Percentiles rank a stretch among this genome's conserved stretches.
phyloP scores from a whole-genome alignment of 2,113 vertebrate species.

The Microcebus jonahi region DNA sequence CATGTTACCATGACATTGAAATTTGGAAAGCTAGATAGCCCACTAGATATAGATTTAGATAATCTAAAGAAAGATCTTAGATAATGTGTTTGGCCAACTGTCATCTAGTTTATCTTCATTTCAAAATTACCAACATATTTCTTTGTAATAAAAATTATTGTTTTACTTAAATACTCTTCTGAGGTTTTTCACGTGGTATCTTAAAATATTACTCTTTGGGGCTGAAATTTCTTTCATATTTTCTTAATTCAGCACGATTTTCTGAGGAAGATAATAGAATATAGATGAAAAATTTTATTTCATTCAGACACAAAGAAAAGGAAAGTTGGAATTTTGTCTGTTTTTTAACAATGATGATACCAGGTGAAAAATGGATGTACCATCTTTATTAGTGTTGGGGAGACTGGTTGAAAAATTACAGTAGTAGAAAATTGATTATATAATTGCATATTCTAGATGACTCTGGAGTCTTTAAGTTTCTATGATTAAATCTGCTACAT shows the following conservation, averaged over 20 bases:
- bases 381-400: not conserved
- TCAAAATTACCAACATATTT: conserved; percentile 31
- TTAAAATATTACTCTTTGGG: conserved; percentile 8
- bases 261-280: not conserved
- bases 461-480: not conserved
- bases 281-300: not conserved
- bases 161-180: conserved; percentile 18
- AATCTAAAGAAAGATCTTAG: conserved; percentile 24
- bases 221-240: not conserved
- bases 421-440: not conserved
- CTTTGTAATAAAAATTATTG: not conserved
- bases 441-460: not conserved
- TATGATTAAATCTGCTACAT: not conserved
- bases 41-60: not conserved
- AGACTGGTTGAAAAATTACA: conserved; percentile 31
- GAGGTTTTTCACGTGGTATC: not conserved
- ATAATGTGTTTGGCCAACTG: not conserved
- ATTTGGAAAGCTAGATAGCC: not conserved
- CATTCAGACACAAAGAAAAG: not conserved
- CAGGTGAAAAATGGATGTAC: not conserved
- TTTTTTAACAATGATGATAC: not conserved
- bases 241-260: not conserved
- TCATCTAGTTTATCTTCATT: conserved; percentile 3
- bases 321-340: not conserved
- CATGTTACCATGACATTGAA: not conserved